Evolutionary conservation across 2,888 invertebrate species (phyloP).

Genomic region (Caenorhabditis virilis): DNA sequence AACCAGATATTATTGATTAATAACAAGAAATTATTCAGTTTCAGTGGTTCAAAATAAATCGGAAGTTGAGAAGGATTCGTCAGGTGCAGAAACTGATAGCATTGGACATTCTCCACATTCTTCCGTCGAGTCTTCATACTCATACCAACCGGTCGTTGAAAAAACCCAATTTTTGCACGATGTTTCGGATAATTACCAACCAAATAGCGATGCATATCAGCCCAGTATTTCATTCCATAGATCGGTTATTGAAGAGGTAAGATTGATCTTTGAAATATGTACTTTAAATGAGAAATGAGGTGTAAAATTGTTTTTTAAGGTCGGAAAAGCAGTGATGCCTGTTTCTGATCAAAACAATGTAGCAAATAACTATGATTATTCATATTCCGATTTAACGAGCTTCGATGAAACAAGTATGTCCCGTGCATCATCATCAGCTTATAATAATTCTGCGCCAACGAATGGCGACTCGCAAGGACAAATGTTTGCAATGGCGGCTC

Average conservation of each 20-base stretch:
- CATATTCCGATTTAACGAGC: constrained; percentile 23
- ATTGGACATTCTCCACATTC: constrained; percentile 27
- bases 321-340: constrained; percentile 30
- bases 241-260: constrained; percentile 39
- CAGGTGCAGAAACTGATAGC: constrained; percentile 26
- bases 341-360: neutral
- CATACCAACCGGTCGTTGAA: neutral
- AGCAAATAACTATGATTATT: constrained; percentile 10
- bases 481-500: constrained; percentile 34
- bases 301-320: constrained; percentile 14
- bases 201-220: constrained; percentile 22
- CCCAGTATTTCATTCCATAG: constrained; percentile 19
- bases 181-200: constrained; percentile 24
- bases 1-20: too few species aligned
- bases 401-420: constrained; percentile 12
- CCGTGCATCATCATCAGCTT: constrained; percentile 10
- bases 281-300: neutral
- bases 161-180: neutral
- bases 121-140: constrained; percentile 15
- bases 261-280: neutral
- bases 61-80: constrained; percentile 27
- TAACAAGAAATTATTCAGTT: too few species aligned
- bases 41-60: constrained; percentile 41
- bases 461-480: neutral
- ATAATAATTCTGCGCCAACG: constrained; percentile 7